These are phyloP conservation scores for Teinopalpus imperialis DNA, from an alignment of 2,888 invertebrate genomes.

Conservation along the genomic window DNA sequence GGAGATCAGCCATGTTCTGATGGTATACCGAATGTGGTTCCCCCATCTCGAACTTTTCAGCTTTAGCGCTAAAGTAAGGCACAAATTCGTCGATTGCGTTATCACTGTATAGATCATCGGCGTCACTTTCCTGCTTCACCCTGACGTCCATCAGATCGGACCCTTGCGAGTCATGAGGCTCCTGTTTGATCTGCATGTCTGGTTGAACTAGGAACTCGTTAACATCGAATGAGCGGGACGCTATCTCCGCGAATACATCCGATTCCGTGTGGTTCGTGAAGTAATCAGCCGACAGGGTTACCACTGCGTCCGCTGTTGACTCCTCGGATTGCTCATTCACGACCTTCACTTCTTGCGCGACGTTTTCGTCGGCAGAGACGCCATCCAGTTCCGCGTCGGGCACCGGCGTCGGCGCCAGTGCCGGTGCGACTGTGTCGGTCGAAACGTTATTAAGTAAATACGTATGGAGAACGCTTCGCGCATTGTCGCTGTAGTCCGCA, in stretches of 20 bases:
- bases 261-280: slow-evolving; percentile 58
- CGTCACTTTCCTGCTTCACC: slow-evolving; percentile 60
- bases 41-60: slow-evolving; percentile 58
- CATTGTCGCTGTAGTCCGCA: slow-evolving; percentile 58
- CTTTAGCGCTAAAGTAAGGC: slow-evolving; percentile 62
- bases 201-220: slow-evolving; percentile 66
- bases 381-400: slow-evolving; percentile 51
- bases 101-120: slow-evolving; percentile 65
- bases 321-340: slow-evolving; percentile 54
- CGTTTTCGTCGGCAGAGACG: slow-evolving; percentile 72
- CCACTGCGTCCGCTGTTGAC: slow-evolving; percentile 54
- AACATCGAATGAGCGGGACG: slow-evolving; percentile 68
- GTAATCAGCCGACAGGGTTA: slow-evolving; percentile 66
- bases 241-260: slow-evolving; percentile 68
- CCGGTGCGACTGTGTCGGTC: slow-evolving; percentile 67
- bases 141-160: slow-evolving; percentile 43
- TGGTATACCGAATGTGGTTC: slow-evolving; percentile 74
- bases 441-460: slow-evolving; percentile 76
- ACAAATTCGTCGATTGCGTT: slow-evolving; percentile 72
- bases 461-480: slow-evolving; percentile 70
- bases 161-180: slow-evolving; percentile 41
- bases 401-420: slow-evolving; percentile 54
- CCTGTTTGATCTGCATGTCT: slow-evolving; percentile 68
- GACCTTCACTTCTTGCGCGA: slow-evolving; percentile 71
- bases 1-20: slow-evolving; percentile 82